Evolutionary conservation across 2,113 vertebrate species (phyloP), one percentile per base, ranked within the genome.

Genomic region (Lampris incognitus): DNA sequence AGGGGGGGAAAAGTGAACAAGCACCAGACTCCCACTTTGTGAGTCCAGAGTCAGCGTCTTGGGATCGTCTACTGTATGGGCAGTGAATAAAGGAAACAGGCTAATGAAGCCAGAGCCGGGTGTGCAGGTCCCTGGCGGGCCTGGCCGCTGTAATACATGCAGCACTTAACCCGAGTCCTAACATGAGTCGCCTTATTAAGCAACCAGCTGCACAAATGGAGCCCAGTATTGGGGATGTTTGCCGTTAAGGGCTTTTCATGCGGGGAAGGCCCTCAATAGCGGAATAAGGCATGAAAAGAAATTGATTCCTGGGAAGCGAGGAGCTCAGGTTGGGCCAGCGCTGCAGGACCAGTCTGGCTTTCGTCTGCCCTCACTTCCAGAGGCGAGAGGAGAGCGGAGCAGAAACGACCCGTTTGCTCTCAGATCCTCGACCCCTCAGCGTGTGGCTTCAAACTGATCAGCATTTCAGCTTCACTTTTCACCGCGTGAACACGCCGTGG

Each of bases 151-250:
- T 78, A 86, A 82, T 75, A 76, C 85, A 78, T 81, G 51, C 38
- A 52, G 78, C 78, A 49, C 82, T 90, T 88, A 75, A 90, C 85
- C 85, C 65, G 74, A 66, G 55, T 65, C 72, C 79, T 55, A 83
- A 83, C 80, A 79, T 66, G 66, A 5, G 37, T 38, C 5, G 79
- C 73, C 76, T 83, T 74, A 70, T 87, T 88, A 81, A 80, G 69
- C 75, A 78, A 58, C 72, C 83, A 85, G 83, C 83, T 84, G 82
- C 49, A 75, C 68, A 66, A 81, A 70, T 58, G 66, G 63, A 59
- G 63, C 37, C 55, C 77, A 9, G 55, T 49, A 41, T 68, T n/a
- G 42, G 64, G 76, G 60, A 44, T 48, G 71, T 61, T 75, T 66
- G 68, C 58, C 9, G 37, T 76, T 79, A 0, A 4, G 51, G 69